Percentiles rank a stretch among this genome's conserved stretches.
Evolutionary conservation across 2,888 invertebrate species (phyloP).

Genomic region (Rhaphigaster nebulosa): DNA sequence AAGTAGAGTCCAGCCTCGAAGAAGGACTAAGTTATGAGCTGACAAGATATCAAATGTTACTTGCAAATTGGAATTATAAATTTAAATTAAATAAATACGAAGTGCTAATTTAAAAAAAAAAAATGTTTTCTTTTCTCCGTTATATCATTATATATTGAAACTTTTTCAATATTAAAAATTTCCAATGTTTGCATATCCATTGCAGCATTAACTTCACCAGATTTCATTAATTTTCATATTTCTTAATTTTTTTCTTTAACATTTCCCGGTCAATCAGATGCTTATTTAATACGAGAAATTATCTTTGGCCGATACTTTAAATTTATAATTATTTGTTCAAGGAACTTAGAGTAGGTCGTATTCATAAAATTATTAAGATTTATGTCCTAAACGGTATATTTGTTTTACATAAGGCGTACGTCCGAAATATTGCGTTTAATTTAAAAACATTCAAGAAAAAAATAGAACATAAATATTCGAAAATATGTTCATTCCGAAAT

Average conservation of each 20-base stretch:
- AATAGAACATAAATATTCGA: too few species aligned
- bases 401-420: background rate
- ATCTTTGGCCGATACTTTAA: background rate
- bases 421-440: background rate
- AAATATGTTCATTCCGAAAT: too few species aligned
- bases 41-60: background rate
- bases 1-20: background rate
- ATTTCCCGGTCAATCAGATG: background rate
- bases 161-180: background rate
- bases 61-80: background rate
- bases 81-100: background rate
- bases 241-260: background rate
- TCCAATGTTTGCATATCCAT: background rate
- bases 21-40: background rate
- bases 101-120: background rate
- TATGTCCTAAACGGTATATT: background rate
- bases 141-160: background rate
- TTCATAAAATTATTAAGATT: background rate
- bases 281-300: background rate
- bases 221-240: background rate
- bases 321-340: slow-evolving; percentile 24
- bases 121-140: background rate
- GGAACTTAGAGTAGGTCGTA: background rate
- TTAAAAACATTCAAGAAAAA: background rate
- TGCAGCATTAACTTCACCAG: background rate